Evolutionary conservation across 2,888 invertebrate genomes (phyloP).

Genomic region (Ernsta delagoae): DNA sequence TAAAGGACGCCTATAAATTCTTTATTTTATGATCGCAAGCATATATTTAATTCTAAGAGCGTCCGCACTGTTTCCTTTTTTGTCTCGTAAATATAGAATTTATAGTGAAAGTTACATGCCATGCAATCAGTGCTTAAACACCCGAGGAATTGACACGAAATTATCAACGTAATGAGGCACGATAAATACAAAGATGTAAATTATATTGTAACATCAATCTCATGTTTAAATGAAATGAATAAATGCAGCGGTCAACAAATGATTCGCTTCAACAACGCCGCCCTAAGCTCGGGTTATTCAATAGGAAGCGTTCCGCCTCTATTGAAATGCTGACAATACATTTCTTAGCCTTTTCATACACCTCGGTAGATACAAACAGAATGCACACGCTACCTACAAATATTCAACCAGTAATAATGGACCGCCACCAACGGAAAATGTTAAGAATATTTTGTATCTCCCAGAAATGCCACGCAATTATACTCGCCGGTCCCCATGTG

Average conservation of each 20-base stretch:
- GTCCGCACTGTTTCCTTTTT: slow-evolving; percentile 76
- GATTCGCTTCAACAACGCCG: slow-evolving; percentile 46
- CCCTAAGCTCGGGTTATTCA: slow-evolving; percentile 47
- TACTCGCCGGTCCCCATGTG: slow-evolving; percentile 44
- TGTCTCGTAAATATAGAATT: slow-evolving; percentile 75
- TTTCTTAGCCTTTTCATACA: slow-evolving; percentile 51
- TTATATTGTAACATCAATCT: slow-evolving; percentile 58
- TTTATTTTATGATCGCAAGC: slow-evolving; percentile 80
- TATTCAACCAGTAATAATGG: slow-evolving; percentile 67
- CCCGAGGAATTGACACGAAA: slow-evolving; percentile 45
- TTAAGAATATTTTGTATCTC: slow-evolving; percentile 58
- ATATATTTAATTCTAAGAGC: slow-evolving; percentile 81
- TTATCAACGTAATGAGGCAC: slow-evolving; percentile 60
- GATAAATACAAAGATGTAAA: slow-evolving; percentile 56
- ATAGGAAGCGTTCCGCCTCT: slow-evolving; percentile 53
- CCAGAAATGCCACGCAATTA: slow-evolving; percentile 52
- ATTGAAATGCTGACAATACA: slow-evolving; percentile 60
- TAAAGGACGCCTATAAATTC: slow-evolving; percentile 83
- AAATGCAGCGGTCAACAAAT: slow-evolving; percentile 48
- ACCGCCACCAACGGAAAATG: slow-evolving; percentile 59
- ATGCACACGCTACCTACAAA: slow-evolving; percentile 59
- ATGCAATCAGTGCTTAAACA: slow-evolving; percentile 68
- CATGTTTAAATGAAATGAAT: slow-evolving; percentile 49
- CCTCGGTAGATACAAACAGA: slow-evolving; percentile 50
- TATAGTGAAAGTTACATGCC: slow-evolving; percentile 70